phyloP scores from a whole-genome alignment of 2,888 invertebrate genomes.

The Andrena bicolor region DNA sequence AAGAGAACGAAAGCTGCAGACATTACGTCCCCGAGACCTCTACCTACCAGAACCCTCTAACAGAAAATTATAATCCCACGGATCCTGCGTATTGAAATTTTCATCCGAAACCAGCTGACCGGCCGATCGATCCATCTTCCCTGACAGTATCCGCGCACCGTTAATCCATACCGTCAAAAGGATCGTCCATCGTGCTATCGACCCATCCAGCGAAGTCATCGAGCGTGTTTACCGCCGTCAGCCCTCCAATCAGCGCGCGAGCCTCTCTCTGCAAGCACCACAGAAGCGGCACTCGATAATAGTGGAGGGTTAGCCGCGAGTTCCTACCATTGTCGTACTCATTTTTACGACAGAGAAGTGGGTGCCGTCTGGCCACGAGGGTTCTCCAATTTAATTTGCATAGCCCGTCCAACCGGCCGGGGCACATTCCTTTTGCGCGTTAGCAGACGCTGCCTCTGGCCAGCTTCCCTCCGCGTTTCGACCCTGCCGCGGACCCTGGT shows the following conservation, averaged over 20 bases:
- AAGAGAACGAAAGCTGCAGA: not conserved
- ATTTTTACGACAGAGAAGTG: constrained; percentile 54
- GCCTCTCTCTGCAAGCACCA: constrained; percentile 33
- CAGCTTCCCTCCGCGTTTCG: not conserved
- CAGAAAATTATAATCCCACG: constrained; percentile 5
- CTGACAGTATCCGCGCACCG: constrained; percentile 33
- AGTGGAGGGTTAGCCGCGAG: constrained; percentile 21
- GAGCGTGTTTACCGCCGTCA: constrained; percentile 64
- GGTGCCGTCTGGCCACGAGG: constrained; percentile 52
- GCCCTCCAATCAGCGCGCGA: constrained; percentile 59
- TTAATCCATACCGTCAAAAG: constrained; percentile 22
- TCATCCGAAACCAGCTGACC: not conserved
- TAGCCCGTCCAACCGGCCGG: constrained; percentile 33
- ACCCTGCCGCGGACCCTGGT: constrained; percentile 17
- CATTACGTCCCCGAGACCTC: not conserved
- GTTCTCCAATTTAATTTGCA: constrained; percentile 66
- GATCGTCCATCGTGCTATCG: constrained; percentile 37
- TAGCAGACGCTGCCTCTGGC: not conserved
- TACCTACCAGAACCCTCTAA: not conserved
- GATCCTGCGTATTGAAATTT: not conserved
- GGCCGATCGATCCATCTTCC: constrained; percentile 24
- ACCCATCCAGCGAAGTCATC: constrained; percentile 25
- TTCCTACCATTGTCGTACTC: constrained; percentile 35
- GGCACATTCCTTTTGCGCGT: constrained; percentile 31
- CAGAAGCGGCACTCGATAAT: constrained; percentile 48